Base-by-base conservation (phyloP, 2,113 vertebrate genomes). In the Ammodytes dubius region DNA sequence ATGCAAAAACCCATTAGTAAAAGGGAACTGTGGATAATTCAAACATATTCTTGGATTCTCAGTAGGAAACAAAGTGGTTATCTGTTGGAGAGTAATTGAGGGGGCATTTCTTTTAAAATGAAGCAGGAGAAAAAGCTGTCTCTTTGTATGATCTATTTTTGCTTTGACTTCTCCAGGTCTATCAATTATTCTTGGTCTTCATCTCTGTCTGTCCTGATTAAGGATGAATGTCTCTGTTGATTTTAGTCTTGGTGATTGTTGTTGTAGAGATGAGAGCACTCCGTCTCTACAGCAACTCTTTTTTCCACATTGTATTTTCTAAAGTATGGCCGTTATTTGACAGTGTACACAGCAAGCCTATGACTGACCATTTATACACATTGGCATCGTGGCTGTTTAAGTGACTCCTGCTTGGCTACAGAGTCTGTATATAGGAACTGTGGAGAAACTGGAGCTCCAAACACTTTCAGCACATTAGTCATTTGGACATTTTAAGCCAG, bases 391-490 rank as follows among this genome's bases (percentile, higher is more conserved):
- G 63, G 7, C 57, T 54, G 13, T 68, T 67, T 46, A 57, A 69
- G 71, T 61, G 45, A 52, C 52, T 47, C n/a, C 74, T 59, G 54
- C 66, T 50, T 27, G 50, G 69, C 63, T 60, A 35, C 27, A 74
- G 59, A 76, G 64, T 77, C 63, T 68, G 65, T 61, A 14, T 49
- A 54, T 56, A 54, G 13, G 65, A 74, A 53, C 60, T 52, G 12
- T 66, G 56, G 27, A 56, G 75, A 68, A 81, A 39, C 73, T 69
- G 27, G 40, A 70, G 15, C 60, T n/a, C 6, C 27, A 4, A 46
- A 59, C 49, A 63, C 50, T 37, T 75, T 66, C 43, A 73, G 70
- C 54, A 77, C 78, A 90, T 90, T 86, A 82, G 67, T 92, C 82
- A 87, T 81, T 81, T 85, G 47, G 77, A 88, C 71, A 70, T 53